These are phyloP conservation scores for Chirona hameri DNA, from an alignment of 2,888 invertebrate species.

Conservation along the genomic window DNA sequence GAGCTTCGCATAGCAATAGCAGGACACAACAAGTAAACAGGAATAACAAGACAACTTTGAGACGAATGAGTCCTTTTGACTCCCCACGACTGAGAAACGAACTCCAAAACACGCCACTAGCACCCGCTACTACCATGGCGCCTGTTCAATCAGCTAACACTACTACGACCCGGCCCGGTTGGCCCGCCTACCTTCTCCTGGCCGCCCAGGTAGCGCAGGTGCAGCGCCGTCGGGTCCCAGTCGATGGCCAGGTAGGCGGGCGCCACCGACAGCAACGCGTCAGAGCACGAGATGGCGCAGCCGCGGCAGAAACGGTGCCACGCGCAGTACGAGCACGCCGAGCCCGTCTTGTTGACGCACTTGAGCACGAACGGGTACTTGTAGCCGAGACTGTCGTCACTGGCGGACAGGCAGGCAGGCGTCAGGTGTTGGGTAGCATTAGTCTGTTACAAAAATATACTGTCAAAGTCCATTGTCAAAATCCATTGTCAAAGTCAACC, in stretches of 20 bases:
- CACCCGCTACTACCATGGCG: no score
- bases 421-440: constrained; percentile 30
- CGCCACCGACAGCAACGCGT: constrained; percentile 45
- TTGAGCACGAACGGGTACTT: constrained; percentile 87
- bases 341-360: constrained; percentile 68
- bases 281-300: constrained; percentile 68
- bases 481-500: no score
- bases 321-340: constrained; percentile 62
- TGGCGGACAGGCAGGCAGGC: constrained; percentile 46
- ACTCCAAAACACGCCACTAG: no score
- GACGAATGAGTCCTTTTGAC: no score
- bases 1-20: no score
- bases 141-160: no score
- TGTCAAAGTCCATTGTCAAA: no score
- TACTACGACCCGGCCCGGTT: no score
- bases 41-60: no score
- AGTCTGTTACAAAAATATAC: no score
- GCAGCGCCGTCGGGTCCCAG: constrained; percentile 92
- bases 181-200: constrained; percentile 59
- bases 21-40: no score
- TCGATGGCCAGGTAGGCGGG: constrained; percentile 56
- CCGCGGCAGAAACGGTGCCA: constrained; percentile 83
- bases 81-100: no score
- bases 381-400: constrained; percentile 87
- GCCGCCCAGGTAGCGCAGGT: constrained; percentile 78